Evolutionary conservation across 2,113 vertebrate genomes (phyloP), one percentile per base, ranked within the genome.

Genomic region (Indicator maculatus): DNA sequence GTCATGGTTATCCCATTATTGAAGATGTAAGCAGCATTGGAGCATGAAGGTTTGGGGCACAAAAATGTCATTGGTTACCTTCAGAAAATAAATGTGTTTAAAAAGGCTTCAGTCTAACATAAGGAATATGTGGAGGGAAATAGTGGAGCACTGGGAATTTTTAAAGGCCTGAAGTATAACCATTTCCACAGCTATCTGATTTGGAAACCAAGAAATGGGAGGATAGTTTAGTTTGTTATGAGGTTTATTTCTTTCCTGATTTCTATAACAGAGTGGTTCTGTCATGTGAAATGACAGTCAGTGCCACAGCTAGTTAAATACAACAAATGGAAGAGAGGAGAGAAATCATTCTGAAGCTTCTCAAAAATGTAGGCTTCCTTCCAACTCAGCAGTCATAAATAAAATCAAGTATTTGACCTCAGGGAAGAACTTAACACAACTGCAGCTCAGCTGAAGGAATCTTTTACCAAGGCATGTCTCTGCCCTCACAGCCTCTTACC

Each of bases 361-460:
- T 75, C 15, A 31, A 64, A 94, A 95, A 82, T 33, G 52, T 92
- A 96, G 47, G 63, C 52, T 91, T 89, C 92, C 77, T 89, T 83
- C 65, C 70, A 88, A 41, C 61, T 92, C 73, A 16, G 73, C 50
- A 93, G 66, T 44, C 89, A 86, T 86, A 96, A 95, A 93, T 94
- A 88, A 94, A 96, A 92, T 70, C 70, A 93, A 93, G 71, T 82
- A 92, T 93, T 92, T 85, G 66, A 81, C 89, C 81, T 66, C 45
- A 45, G 93, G 89, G 67, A 85, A 90, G 59, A 96, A 41, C 23
- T 80, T 91, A 72, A 70, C 85, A 88, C 55, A 80, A 58, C 70
- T 85, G 41, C 31, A 58, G 14, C 66, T 73, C 71, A 85, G 87
- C 79, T 80, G 11, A 58, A 94, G 69, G 64, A 88, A 83, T 85